Base-by-base conservation (phyloP, 2,888 invertebrate species). In the Flexamia atlantica region DNA sequence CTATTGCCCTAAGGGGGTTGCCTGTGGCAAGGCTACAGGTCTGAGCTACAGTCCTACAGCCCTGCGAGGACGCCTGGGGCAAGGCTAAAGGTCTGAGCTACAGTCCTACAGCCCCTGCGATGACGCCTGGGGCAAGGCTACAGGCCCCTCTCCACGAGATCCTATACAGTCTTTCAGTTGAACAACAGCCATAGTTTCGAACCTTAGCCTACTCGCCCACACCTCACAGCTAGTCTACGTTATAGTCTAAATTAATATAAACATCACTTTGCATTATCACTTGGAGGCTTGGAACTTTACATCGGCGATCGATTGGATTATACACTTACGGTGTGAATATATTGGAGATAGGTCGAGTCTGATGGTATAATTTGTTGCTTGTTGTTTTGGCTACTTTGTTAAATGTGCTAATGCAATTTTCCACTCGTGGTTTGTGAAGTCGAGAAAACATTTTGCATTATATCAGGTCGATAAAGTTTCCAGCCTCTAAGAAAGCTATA, bases 401-500 rank as follows among this genome's bases (percentile, higher is more conserved):
- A n/a, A n/a, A n/a, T n/a, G n/a, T n/a, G n/a, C n/a, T n/a, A n/a
- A n/a, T n/a, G n/a, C 9, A 36, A 4, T 36, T 36, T 36, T 4
- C 4, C 4, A 36, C 36, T 4, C 36, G 9, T 4, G 36, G 36
- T 36, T 36, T 36, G 36, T 36, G 36, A 9, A 36, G 9, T 36
- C 36, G 9, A 9, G 36, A 36, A 9, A 36, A n/a, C 9, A 36
- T 7, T 36, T 36, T 7, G 4, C 9, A 9, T 30, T 68, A n/a
- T 7, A 30, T 30, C 36, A 4, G 32, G 14, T 32, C 32, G 68
- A 68, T 4, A 4, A 32, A 68, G 36, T 72, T 23, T 76, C 76
- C 53, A 50, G 76, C 53, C 76, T 76, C 76, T 76, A 76, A 76
- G 76, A 76, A 76, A 76, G 76, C 76, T 76, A 76, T 76, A 76